Evolutionary conservation across 1,140 invertebrate species (phyloP).

Genomic region (Conus betulinus): DNA sequence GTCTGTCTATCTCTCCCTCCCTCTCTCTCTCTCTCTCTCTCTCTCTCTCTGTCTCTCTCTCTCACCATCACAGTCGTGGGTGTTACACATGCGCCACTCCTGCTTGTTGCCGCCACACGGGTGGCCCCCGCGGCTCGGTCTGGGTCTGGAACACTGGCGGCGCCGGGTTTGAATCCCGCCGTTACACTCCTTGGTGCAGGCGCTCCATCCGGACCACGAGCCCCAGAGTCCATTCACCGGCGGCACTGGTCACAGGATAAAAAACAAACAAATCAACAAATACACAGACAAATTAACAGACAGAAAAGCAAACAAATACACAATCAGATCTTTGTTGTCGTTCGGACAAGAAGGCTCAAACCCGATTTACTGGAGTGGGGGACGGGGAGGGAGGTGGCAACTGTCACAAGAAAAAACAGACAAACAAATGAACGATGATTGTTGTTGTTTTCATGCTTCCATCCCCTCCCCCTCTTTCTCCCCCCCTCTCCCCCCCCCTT

Average conservation of each 20-base stretch:
- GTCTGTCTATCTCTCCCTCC: no score
- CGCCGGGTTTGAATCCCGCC: conserved; percentile 67
- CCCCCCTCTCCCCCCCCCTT: no score
- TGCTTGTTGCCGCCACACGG: conserved; percentile 64
- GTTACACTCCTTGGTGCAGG: conserved; percentile 65
- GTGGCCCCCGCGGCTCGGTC: conserved; percentile 47
- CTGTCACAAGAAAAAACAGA: no score
- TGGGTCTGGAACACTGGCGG: conserved; percentile 61
- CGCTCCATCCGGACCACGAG: conserved; percentile 65
- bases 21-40: no score
- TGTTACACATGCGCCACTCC: conserved; percentile 70
- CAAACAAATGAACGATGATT: no score
- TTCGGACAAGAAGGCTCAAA: no score
- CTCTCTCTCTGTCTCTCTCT: neutral
- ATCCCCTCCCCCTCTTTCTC: no score
- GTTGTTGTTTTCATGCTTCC: no score
- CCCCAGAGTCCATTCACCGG: conserved; percentile 67
- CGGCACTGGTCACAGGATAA: conserved; percentile 32
- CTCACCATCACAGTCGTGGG: conserved; percentile 62
- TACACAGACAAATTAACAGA: neutral
- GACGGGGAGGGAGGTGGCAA: no score
- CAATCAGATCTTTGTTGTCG: neutral
- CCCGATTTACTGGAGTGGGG: no score
- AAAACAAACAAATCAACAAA: neutral
- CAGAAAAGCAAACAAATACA: neutral